phyloP scores from a whole-genome alignment of 2,113 vertebrate genomes.

The Syrmaticus mikado region DNA sequence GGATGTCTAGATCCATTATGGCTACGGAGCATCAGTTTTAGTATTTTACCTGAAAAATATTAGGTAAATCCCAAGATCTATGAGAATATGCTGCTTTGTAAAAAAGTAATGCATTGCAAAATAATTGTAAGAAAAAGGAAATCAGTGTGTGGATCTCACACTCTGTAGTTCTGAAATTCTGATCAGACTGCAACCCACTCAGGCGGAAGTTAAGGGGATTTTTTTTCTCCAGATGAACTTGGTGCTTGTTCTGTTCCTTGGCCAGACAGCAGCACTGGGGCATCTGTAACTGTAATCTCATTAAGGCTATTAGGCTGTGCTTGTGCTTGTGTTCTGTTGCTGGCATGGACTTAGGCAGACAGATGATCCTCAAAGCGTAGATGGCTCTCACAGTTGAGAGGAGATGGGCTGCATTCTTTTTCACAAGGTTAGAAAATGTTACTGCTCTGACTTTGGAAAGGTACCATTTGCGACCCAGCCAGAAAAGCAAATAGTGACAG shows the following conservation, averaged over 20 bases:
- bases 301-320: not conserved
- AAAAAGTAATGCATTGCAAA: not conserved
- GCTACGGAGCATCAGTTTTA: not conserved
- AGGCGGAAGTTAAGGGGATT: not conserved
- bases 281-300: conserved; percentile 36
- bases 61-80: not conserved
- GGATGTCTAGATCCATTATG: not conserved
- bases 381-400: not conserved
- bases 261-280: not conserved
- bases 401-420: not conserved
- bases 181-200: not conserved
- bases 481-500: not conserved
- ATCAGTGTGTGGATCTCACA: not conserved
- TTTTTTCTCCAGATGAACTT: conserved; percentile 4
- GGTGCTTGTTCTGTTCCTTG: not conserved
- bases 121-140: not conserved
- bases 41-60: not conserved
- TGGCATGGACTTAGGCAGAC: not conserved
- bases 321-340: not conserved
- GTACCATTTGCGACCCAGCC: not conserved
- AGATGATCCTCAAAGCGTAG: not conserved
- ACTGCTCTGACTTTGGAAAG: not conserved
- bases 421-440: not conserved
- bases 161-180: not conserved
- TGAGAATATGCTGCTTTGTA: not conserved